A percentile compares a stretch with the other conserved stretches of the same genome.
These are phyloP conservation scores for Drosophila mayri DNA, from an alignment of 1,140 invertebrate species.

Conservation along the genomic window DNA sequence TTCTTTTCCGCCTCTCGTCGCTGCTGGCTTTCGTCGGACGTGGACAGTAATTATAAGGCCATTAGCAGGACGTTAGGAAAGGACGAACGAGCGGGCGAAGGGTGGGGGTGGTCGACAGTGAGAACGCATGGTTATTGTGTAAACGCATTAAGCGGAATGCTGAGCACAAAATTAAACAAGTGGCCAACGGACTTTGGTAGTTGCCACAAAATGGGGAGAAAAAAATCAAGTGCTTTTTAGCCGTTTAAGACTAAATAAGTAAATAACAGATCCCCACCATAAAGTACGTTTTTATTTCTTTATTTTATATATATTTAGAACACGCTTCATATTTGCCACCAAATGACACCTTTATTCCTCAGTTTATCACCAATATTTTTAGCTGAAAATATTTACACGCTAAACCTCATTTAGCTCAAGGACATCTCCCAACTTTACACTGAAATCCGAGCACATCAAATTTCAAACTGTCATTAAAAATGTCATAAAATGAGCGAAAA, in stretches of 20 bases:
- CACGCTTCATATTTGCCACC: neutral
- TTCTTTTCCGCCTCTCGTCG: slow-evolving; percentile 57
- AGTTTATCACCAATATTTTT: slow-evolving; percentile 7
- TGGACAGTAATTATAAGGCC: slow-evolving; percentile 81
- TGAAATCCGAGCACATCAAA: slow-evolving; percentile 54
- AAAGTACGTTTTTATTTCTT: neutral
- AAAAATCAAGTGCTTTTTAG: no score
- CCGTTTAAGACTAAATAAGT: neutral
- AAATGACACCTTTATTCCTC: neutral
- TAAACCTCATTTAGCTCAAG: slow-evolving; percentile 53
- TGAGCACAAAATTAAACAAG: slow-evolving; percentile 73
- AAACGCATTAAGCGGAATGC: slow-evolving; percentile 79
- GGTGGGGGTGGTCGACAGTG: neutral
- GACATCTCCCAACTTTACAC: slow-evolving; percentile 43
- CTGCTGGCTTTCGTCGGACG: slow-evolving; percentile 53
- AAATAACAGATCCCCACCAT: no score
- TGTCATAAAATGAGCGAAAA: slow-evolving; percentile 57
- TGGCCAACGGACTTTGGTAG: slow-evolving; percentile 41
- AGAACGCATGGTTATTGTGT: slow-evolving; percentile 77
- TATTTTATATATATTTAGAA: neutral
- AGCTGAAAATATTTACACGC: neutral
- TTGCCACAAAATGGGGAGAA: slow-evolving; percentile 22
- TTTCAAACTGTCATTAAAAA: slow-evolving; percentile 74
- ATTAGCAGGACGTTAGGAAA: slow-evolving; percentile 62
- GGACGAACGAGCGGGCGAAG: neutral